Conservation (phyloP, 2,888 invertebrate species). For the Netelia fuscicornis region DNA sequence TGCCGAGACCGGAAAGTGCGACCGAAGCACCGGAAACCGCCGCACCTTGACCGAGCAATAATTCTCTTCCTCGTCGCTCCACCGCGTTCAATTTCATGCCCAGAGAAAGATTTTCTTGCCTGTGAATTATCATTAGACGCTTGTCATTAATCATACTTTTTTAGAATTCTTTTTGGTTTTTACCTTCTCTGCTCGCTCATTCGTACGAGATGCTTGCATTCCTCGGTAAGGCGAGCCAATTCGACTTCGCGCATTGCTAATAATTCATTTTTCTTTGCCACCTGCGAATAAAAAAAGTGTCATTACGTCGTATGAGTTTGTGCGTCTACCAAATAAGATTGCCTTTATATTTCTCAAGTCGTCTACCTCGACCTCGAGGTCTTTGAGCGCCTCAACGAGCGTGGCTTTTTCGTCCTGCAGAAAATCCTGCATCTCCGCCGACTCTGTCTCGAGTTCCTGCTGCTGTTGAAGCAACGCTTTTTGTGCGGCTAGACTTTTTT, state of each 20-base stretch:
- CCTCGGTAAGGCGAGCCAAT: slow-evolving; percentile 89
- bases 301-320: not conserved
- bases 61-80: slow-evolving; percentile 88
- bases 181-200: slow-evolving; percentile 93
- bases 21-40: slow-evolving; percentile 90
- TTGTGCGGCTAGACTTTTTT: slow-evolving; percentile 89
- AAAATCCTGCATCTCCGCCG: slow-evolving; percentile 94
- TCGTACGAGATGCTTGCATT: slow-evolving; percentile 92
- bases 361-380: slow-evolving; percentile 89
- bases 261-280: slow-evolving; percentile 80
- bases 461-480: slow-evolving; percentile 90
- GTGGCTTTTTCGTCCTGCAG: slow-evolving; percentile 94
- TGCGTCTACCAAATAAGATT: slow-evolving; percentile 63
- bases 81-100: slow-evolving; percentile 88
- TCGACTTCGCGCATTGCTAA: slow-evolving; percentile 86
- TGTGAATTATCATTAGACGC: slow-evolving; percentile 72
- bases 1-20: slow-evolving; percentile 89
- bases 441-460: slow-evolving; percentile 92
- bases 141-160: not conserved
- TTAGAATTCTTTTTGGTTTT: slow-evolving; percentile 66
- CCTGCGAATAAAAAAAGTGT: slow-evolving; percentile 65
- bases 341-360: slow-evolving; percentile 53
- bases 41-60: slow-evolving; percentile 89
- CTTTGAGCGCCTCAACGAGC: slow-evolving; percentile 91
- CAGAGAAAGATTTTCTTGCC: slow-evolving; percentile 89